These are phyloP conservation scores for Mythimna impura DNA, from an alignment of 2,888 invertebrate species.

Conservation along the genomic window DNA sequence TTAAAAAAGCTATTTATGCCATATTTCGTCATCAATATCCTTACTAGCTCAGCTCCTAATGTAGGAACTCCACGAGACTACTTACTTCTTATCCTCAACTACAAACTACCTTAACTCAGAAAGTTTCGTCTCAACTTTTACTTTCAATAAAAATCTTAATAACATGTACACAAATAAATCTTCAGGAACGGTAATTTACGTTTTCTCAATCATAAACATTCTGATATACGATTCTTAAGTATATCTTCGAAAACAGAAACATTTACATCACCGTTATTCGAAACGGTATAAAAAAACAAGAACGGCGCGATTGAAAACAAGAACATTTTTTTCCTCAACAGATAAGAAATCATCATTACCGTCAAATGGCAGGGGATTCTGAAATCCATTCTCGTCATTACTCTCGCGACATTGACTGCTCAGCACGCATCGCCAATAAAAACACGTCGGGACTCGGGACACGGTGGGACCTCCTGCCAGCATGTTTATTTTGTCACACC, in stretches of 20 bases:
- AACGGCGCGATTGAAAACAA: constrained; percentile 63
- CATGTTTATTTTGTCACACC: constrained; percentile 84
- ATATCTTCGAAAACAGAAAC: constrained; percentile 62
- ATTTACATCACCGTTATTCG: constrained; percentile 61
- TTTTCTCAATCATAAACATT: constrained; percentile 59
- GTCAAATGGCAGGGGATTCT: constrained; percentile 70
- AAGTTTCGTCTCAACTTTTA: constrained; percentile 30
- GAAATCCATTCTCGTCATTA: constrained; percentile 81
- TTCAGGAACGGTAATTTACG: constrained; percentile 32
- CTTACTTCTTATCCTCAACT: constrained; percentile 25
- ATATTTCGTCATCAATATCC: constrained; percentile 11
- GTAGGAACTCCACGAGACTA: not conserved
- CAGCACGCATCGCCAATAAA: constrained; percentile 84
- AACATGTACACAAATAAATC: constrained; percentile 42
- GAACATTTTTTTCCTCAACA: constrained; percentile 67
- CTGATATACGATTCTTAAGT: constrained; percentile 49
- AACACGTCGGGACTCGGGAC: constrained; percentile 82
- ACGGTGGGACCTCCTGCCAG: constrained; percentile 82
- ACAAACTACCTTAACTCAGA: constrained; percentile 44
- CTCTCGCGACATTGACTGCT: constrained; percentile 85
- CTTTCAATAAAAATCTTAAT: constrained; percentile 26
- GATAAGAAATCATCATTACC: constrained; percentile 76
- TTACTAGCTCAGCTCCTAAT: constrained; percentile 2
- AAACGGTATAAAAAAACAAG: constrained; percentile 56
- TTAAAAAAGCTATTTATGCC: not conserved